These are phyloP conservation scores for Spermophilus dauricus DNA, from an alignment of 2,113 vertebrate genomes.

Conservation along the genomic window DNA sequence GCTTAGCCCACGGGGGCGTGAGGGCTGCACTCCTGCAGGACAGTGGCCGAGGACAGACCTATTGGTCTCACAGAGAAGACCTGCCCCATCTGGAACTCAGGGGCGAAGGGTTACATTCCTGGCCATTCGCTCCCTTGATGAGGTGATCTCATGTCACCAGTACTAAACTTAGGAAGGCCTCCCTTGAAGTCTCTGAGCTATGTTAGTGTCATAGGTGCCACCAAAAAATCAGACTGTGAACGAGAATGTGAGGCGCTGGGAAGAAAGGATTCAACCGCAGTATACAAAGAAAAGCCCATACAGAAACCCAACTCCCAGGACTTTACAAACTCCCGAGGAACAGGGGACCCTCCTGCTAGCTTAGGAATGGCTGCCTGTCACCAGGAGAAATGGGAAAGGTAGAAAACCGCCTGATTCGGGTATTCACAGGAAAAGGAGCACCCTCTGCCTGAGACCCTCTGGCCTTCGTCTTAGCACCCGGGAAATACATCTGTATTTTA, in stretches of 20 bases:
- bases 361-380: no score
- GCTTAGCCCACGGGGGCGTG: rapidly evolving
- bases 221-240: neutral
- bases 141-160: no score
- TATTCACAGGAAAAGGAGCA: rapidly evolving
- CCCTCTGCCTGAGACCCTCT: rapidly evolving
- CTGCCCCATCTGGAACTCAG: rapidly evolving
- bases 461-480: neutral
- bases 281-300: neutral
- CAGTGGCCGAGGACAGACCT: rapidly evolving
- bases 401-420: rapidly evolving
- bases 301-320: no score
- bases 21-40: rapidly evolving
- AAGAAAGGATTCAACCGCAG: neutral
- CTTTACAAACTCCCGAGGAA: neutral
- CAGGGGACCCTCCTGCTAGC: no score
- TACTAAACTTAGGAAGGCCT: neutral
- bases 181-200: neutral
- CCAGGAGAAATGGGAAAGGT: neutral
- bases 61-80: rapidly evolving
- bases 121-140: no score
- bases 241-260: neutral
- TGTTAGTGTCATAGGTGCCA: neutral
- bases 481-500: neutral
- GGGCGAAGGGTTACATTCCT: rapidly evolving